Evolutionary conservation across 2,888 invertebrate species (phyloP).

Genomic region (Actias luna): DNA sequence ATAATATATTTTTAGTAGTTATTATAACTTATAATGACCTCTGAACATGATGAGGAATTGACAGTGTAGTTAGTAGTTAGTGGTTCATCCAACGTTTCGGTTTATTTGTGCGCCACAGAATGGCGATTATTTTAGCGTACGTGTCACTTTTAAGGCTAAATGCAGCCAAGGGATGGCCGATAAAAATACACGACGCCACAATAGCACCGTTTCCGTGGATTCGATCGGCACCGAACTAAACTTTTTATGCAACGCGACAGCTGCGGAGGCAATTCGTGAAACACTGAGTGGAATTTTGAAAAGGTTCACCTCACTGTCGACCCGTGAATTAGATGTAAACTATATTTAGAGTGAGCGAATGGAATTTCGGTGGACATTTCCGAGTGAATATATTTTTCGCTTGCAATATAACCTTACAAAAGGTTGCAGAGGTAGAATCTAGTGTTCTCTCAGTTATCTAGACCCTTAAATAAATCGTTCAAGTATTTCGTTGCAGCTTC

Average conservation of each 20-base stretch:
- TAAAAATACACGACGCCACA: constrained; percentile 59
- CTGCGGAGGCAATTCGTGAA: constrained; percentile 53
- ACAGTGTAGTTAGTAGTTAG: background rate
- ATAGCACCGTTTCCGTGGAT: constrained; percentile 44
- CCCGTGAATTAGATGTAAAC: constrained; percentile 22
- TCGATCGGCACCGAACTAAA: constrained; percentile 50
- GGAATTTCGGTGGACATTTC: background rate
- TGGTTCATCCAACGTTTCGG: background rate
- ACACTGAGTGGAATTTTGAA: constrained; percentile 50
- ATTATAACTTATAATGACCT: too few species aligned
- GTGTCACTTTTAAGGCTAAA: constrained; percentile 33
- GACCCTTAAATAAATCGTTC: too few species aligned
- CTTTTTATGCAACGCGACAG: constrained; percentile 44
- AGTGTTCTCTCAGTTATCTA: too few species aligned
- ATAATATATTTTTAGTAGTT: too few species aligned
- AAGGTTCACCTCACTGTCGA: constrained; percentile 28
- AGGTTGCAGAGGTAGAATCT: too few species aligned
- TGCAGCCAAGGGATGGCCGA: constrained; percentile 49
- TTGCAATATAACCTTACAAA: too few species aligned
- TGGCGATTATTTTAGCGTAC: constrained; percentile 34
- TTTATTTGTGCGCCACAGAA: constrained; percentile 17
- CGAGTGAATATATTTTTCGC: background rate
- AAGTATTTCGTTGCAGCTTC: too few species aligned
- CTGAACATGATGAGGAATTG: too few species aligned
- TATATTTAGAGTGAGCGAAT: background rate